Evolutionary conservation across 2,113 vertebrate species (phyloP).

Genomic region (Crypturellus undulatus): DNA sequence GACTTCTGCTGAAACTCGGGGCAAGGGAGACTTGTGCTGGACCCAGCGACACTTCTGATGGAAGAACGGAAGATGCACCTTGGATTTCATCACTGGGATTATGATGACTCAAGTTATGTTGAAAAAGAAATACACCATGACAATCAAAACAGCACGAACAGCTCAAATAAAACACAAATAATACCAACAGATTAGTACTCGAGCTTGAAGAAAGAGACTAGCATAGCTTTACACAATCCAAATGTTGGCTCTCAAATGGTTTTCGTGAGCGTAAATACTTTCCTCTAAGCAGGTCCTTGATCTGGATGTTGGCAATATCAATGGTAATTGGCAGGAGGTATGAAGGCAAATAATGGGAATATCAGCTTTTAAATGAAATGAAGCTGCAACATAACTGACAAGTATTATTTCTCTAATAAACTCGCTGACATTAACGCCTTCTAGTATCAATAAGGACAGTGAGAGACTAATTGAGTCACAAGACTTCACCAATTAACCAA

Average conservation of each 20-base stretch:
- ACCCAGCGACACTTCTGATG: neutral
- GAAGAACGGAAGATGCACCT: neutral
- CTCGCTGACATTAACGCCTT: neutral
- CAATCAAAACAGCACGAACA: neutral
- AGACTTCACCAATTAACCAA: neutral
- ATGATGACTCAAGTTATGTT: neutral
- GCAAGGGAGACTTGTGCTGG: neutral
- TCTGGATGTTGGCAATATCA: conserved; percentile 35
- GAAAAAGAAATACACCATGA: neutral
- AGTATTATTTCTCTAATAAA: conserved; percentile 25
- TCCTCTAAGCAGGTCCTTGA: conserved; percentile 42
- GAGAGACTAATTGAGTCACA: conserved; percentile 1
- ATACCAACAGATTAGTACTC: neutral
- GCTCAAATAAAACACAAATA: neutral
- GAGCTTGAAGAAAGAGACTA: neutral
- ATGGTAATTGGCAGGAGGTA: conserved; percentile 56
- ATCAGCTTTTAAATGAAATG: conserved; percentile 36
- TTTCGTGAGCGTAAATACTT: conserved; percentile 48
- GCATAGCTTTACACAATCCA: neutral
- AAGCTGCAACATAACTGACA: conserved; percentile 11
- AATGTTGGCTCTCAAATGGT: neutral
- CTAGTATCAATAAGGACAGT: neutral
- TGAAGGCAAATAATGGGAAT: conserved; percentile 4
- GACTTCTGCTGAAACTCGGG: neutral
- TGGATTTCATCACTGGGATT: neutral